Base-by-base conservation (phyloP, 2,113 vertebrate species). In the Stictonetta naevosa region DNA sequence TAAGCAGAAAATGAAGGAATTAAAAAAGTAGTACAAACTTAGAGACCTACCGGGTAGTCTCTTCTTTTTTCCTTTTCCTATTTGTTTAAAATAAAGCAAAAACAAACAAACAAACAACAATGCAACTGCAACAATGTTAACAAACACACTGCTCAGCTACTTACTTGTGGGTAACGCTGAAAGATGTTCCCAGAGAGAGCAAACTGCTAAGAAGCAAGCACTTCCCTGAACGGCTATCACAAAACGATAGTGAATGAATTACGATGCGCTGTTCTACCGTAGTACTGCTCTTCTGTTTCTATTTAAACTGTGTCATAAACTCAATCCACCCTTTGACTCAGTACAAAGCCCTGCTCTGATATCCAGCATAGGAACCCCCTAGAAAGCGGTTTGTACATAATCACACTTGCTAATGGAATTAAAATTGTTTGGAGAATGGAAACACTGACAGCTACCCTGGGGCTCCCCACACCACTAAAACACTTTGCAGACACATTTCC, bases 271-370 rank as follows among this genome's bases (percentile, higher is more conserved):
- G 93, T 72, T 77, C 82, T 73, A 80, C 90, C 77, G 71, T 58
- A 92, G 75, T 3, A 22, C 87, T 16, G 75, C 75, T 94, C 71
- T 80, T 77, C 93, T 94, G 78, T 26, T 94, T 79, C 94, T 55
- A 13, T 86, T 96, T 96, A 90, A 77, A 90, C 88, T 86, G 86
- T 95, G 88, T 86, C 95, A 90, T 91, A 96, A 97, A 95, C 87
- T 93, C 93, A 94, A 87, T 69, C 92, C 92, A 83, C 92, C 85
- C 88, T 95, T 90, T 96, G 95, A 90, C 85, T 96, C 84, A 82
- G 28, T 34, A 94, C 68, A 94, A 98, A 93, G 91, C 79, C 77
- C 92, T 50, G 68, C 84, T 93, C 89, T 73, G 56, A 75, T 78
- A 74, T 34, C 83, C 89, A 90, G 46, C 42, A 53, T 60, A 73